These are phyloP conservation scores for Sinocyclocheilus anshuiensis DNA, from an alignment of 2,113 vertebrate species.

Conservation along the genomic window DNA sequence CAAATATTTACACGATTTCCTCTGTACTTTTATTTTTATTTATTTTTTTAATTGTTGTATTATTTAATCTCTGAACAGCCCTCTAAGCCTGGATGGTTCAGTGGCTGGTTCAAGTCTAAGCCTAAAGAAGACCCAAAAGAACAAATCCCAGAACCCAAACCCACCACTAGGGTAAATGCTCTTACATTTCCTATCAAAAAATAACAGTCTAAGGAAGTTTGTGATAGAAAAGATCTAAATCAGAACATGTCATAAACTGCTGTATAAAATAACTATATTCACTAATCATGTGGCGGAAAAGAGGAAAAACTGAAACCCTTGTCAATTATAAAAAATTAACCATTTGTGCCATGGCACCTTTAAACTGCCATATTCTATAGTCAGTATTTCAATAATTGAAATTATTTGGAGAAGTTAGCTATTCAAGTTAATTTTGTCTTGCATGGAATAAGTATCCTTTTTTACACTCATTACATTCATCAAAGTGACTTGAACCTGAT, in stretches of 20 bases:
- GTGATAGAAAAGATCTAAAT: neutral
- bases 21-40: neutral
- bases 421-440: neutral
- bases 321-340: neutral
- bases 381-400: neutral
- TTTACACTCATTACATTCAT: neutral
- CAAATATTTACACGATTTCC: neutral
- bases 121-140: slow-evolving; percentile 60
- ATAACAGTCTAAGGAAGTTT: neutral
- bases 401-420: neutral
- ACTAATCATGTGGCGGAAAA: neutral
- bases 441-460: neutral
- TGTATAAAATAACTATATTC: neutral
- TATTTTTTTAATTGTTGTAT: neutral
- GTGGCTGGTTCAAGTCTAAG: slow-evolving; percentile 84
- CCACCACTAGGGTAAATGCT: slow-evolving; percentile 54
- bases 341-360: neutral
- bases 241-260: neutral
- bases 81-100: slow-evolving; percentile 85
- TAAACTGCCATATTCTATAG: neutral
- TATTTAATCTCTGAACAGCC: slow-evolving; percentile 62
- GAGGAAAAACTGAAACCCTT: neutral
- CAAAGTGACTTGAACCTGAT: neutral
- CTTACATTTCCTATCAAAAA: neutral
- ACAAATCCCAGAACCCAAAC: slow-evolving; percentile 15